A percentile compares a stretch with the other conserved stretches of the same genome.
These are phyloP conservation scores for Holacanthella duospinosa DNA, from an alignment of 2,888 invertebrate genomes.

Conservation along the genomic window DNA sequence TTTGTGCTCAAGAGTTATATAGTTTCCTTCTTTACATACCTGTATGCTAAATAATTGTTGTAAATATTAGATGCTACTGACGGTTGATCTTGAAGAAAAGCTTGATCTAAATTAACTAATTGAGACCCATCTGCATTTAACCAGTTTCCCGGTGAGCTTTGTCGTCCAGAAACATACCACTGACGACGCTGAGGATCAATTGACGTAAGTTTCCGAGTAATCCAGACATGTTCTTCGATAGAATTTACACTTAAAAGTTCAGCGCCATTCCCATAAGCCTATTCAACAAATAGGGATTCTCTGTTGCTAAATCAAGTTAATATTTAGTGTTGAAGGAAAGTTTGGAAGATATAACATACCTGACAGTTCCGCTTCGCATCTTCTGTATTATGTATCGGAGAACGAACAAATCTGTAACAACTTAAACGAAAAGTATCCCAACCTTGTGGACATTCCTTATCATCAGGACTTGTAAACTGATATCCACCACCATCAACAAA, in stretches of 20 bases:
- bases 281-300: constrained; percentile 12
- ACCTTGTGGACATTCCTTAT: constrained; percentile 62
- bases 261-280: constrained; percentile 58
- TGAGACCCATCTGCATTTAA: constrained; percentile 70
- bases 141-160: constrained; percentile 65
- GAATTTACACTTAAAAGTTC: constrained; percentile 69
- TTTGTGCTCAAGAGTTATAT: not conserved
- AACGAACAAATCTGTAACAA: constrained; percentile 83
- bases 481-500: not conserved
- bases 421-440: constrained; percentile 73
- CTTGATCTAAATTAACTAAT: constrained; percentile 65
- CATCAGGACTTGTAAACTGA: not conserved
- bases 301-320: constrained; percentile 6
- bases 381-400: constrained; percentile 64
- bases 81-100: constrained; percentile 55
- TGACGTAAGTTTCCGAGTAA: constrained; percentile 66
- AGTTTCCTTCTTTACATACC: constrained; percentile 42
- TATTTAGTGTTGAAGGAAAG: no score
- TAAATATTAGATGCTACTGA: constrained; percentile 42
- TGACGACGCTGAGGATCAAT: constrained; percentile 74
- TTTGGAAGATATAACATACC: constrained; percentile 38
- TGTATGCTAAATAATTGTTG: constrained; percentile 68
- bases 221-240: constrained; percentile 76
- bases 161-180: constrained; percentile 62
- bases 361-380: constrained; percentile 74